Evolutionary conservation across 2,113 vertebrate genomes (phyloP).

Genomic region (Myrmophylax atrothorax): DNA sequence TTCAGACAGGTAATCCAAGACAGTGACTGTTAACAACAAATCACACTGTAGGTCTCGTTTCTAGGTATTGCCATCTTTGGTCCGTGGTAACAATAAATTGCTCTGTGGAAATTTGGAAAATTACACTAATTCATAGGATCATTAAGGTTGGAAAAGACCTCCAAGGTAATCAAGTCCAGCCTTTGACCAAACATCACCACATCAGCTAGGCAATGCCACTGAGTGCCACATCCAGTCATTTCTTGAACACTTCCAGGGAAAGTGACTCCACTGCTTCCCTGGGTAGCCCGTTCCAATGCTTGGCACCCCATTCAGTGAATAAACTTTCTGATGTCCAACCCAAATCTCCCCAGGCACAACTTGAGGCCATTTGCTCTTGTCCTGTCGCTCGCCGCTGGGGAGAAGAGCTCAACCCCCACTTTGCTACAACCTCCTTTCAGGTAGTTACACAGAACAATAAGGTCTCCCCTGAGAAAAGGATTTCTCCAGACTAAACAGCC

Average conservation of each 20-base stretch:
- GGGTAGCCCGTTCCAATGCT: background rate
- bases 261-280: background rate
- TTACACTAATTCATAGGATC: background rate
- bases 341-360: background rate
- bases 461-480: background rate
- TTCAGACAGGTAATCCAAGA: slow-evolving; percentile 78
- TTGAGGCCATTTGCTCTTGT: background rate
- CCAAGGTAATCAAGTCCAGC: background rate
- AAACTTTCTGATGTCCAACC: background rate
- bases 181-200: background rate
- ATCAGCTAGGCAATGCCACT: background rate
- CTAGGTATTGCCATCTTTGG: background rate
- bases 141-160: background rate
- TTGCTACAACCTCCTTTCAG: background rate
- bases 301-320: background rate
- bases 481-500: background rate
- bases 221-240: background rate
- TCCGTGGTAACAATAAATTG: background rate
- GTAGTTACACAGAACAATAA: background rate
- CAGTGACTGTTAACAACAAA: background rate
- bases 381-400: background rate
- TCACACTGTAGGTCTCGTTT: background rate
- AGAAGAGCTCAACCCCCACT: rapidly evolving
- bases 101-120: background rate
- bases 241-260: background rate